A percentile compares a stretch with the other conserved stretches of the same genome.
These are phyloP conservation scores for Hydraecia micacea DNA, from an alignment of 2,888 invertebrate species.

Conservation along the genomic window DNA sequence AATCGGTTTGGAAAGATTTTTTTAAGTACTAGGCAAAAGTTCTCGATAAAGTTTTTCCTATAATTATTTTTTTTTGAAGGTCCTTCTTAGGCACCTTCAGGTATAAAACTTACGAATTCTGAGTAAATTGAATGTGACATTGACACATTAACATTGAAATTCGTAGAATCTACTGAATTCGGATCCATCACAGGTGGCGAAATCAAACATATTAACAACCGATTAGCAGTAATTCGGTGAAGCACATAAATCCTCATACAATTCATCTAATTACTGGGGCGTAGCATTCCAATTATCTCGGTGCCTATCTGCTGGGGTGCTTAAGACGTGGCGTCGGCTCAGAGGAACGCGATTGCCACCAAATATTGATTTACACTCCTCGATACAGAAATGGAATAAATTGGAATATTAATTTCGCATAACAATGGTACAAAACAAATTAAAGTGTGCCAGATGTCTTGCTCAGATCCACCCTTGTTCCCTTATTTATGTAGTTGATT, in stretches of 20 bases:
- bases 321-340: constrained; percentile 66
- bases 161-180: background rate
- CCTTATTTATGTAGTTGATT: constrained; percentile 82
- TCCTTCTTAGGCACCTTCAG: no score
- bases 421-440: constrained; percentile 89
- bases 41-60: no score
- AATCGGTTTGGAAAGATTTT: background rate
- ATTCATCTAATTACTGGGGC: constrained; percentile 75
- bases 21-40: background rate
- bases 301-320: constrained; percentile 63
- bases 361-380: constrained; percentile 88
- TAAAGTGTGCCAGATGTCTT: constrained; percentile 89
- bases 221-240: constrained; percentile 52
- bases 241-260: constrained; percentile 70
- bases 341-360: constrained; percentile 78
- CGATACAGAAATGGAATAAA: constrained; percentile 89
- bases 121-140: background rate
- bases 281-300: constrained; percentile 77
- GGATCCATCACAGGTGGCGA: constrained; percentile 5
- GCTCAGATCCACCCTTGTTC: constrained; percentile 82
- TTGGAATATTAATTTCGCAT: constrained; percentile 90
- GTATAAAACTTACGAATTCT: background rate
- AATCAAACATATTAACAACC: constrained; percentile 35
- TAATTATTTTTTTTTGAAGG: no score
- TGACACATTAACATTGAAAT: background rate